A percentile compares a stretch with the other conserved stretches of the same genome.
Conservation (phyloP, 1,140 invertebrate genomes). For the Hestina assimilis region DNA sequence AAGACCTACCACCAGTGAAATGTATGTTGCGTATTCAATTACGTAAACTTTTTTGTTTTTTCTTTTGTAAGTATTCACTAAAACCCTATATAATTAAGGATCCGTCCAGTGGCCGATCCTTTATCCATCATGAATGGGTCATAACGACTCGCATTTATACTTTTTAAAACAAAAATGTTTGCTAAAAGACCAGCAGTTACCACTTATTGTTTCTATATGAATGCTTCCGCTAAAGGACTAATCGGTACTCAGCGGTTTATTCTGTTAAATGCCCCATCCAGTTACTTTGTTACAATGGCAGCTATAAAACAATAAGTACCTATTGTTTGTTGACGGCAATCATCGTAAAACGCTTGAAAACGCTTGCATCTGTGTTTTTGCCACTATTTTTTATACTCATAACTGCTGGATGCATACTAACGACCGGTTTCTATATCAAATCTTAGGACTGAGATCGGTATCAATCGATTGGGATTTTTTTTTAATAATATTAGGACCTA, state of each 20-base stretch:
- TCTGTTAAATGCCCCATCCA: conserved; percentile 4
- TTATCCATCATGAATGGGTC: not conserved
- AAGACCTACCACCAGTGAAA: no score
- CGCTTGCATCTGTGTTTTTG: conserved; percentile 38
- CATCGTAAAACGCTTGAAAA: conserved; percentile 39
- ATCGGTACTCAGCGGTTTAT: not conserved
- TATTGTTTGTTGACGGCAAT: conserved; percentile 55
- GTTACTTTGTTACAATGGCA: conserved; percentile 11
- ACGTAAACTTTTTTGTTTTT: no score
- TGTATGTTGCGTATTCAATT: no score
- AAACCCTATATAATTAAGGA: not conserved
- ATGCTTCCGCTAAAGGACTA: conserved; percentile 1
- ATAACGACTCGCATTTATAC: not conserved
- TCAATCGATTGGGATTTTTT: no score
- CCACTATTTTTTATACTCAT: conserved; percentile 9
- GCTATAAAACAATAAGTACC: conserved; percentile 53
- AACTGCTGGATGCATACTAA: conserved; percentile 13
- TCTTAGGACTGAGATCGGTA: no score
- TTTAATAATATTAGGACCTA: no score
- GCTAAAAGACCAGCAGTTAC: not conserved
- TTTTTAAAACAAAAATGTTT: not conserved
- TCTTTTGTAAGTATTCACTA: no score
- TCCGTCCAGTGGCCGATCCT: not conserved
- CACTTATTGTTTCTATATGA: not conserved
- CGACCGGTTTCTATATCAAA: no score